Percentiles rank a stretch among this genome's conserved stretches.
These are phyloP conservation scores for Dilophus febrilis DNA, from an alignment of 2,888 invertebrate species.

Conservation along the genomic window DNA sequence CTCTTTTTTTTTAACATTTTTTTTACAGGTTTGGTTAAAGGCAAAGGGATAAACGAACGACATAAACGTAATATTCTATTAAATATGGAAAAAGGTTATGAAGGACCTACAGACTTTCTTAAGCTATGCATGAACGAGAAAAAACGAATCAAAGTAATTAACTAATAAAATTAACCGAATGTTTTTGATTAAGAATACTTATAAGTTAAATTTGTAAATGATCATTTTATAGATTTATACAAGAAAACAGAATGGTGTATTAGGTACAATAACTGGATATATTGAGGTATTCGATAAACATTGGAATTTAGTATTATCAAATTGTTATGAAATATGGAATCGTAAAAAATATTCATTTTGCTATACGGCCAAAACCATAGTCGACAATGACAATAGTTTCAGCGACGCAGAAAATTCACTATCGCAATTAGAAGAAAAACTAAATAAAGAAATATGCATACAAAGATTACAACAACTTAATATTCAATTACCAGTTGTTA, in stretches of 20 bases:
- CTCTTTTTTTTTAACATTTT: neutral
- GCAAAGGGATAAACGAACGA: slow-evolving; percentile 12
- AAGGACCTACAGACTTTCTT: slow-evolving; percentile 46
- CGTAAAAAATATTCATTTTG: slow-evolving; percentile 32
- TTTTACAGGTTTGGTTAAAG: slow-evolving; percentile 22
- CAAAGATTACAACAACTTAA: slow-evolving; percentile 31
- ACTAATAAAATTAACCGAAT: neutral
- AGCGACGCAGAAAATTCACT: neutral
- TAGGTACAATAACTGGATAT: slow-evolving; percentile 63
- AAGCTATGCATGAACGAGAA: slow-evolving; percentile 30
- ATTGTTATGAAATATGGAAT: slow-evolving; percentile 69
- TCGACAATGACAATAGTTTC: neutral
- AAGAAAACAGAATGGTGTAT: slow-evolving; percentile 48
- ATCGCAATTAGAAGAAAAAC: too few relatives aligned
- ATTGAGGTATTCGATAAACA: slow-evolving; percentile 83
- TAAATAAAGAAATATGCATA: slow-evolving; percentile 16
- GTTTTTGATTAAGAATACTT: neutral
- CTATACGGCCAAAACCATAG: neutral
- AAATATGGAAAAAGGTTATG: slow-evolving; percentile 32
- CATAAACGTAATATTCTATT: slow-evolving; percentile 33
- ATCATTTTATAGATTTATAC: slow-evolving; percentile 47
- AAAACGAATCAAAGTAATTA: slow-evolving; percentile 15
- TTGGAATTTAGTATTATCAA: slow-evolving; percentile 74
- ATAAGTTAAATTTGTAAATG: neutral
- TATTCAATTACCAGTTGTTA: slow-evolving; percentile 35